Percentiles rank a stretch among this genome's conserved stretches.
Evolutionary conservation across 2,797 vertebrate species (phyloP).

Genomic region (Galaxias olidus): DNA sequence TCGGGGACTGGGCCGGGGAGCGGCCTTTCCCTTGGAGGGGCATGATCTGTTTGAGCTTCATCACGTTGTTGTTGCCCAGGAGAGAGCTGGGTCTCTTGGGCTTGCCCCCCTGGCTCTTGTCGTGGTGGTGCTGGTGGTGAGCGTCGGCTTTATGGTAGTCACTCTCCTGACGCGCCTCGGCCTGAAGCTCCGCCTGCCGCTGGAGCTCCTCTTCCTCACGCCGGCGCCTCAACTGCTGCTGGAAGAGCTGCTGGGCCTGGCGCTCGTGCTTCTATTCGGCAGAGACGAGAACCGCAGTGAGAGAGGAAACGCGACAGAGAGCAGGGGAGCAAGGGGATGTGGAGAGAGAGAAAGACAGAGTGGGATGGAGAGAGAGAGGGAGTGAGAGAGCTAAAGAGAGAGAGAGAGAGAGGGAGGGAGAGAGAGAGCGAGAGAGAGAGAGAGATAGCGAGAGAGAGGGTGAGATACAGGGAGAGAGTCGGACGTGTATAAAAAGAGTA

Average conservation of each 20-base stretch:
- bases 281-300: background rate
- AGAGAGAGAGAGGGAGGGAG: background rate
- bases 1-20: conserved; percentile 84
- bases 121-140: conserved; percentile 75
- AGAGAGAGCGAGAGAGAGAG: background rate
- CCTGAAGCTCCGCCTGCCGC: conserved; percentile 86
- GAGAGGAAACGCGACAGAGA: background rate
- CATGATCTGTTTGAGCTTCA: conserved; percentile 95
- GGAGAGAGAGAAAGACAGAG: background rate
- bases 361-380: background rate
- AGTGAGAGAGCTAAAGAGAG: background rate
- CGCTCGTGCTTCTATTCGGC: conserved; percentile 88
- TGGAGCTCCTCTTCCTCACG: conserved; percentile 90
- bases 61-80: conserved; percentile 89
- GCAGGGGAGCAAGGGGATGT: background rate
- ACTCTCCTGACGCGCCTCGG: conserved; percentile 83
- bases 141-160: conserved; percentile 71
- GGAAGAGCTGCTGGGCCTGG: conserved; percentile 89
- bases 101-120: conserved; percentile 74
- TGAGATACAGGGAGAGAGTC: background rate
- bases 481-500: background rate
- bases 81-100: conserved; percentile 90
- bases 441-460: background rate
- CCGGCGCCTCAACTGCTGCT: conserved; percentile 86
- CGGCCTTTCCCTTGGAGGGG: conserved; percentile 86